Evolutionary conservation across 2,113 vertebrate genomes (phyloP), one percentile per base, ranked within the genome.

Genomic region (Dipodomys merriami): DNA sequence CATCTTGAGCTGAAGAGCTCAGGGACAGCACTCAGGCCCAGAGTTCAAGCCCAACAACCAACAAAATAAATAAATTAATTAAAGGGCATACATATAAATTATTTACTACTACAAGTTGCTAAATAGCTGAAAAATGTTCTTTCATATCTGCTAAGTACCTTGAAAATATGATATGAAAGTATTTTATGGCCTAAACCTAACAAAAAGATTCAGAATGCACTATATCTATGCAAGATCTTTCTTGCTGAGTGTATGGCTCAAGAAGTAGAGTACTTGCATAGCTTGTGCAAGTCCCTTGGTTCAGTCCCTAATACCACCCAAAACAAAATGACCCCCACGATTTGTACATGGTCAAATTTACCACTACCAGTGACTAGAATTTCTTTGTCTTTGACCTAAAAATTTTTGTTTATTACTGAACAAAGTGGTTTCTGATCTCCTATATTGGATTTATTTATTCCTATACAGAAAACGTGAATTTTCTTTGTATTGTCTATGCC

Each of bases 401-500:
- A 83, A 67, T 90, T 88, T 73, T 96, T 20, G 65, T 82, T 78
- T 74, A 68, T 94, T 93, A 84, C 4, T 86, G 20, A 91, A 88
- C 79, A 2, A 46, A 79, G 29, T 90, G 84, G 22, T 35, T 96
- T 94, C 3, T 88, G 3, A 93, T 92, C 30, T 86, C 49, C 67
- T 33, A 79, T n/a, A 27, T 83, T 23, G 30, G 16, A 71, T 74
- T 93, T 77, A 96, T 84, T 94, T 44, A 79, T 87, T 85, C 44
- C 39, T 81, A 8, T 7, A 68, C 13, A 65, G 73, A 94, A 86
- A 57, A 85, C 76, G 29, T 77, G 49, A 77, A 73, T 68, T 90
- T 93, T 83, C 11, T 68, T 6, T 88, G n/a, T 74, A 46, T 78
- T 72, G 29, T 77, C 39, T 95, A 3, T 80, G 68, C 60, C 20